A percentile compares a stretch with the other conserved stretches of the same genome.
phyloP scores from a whole-genome alignment of 2,113 vertebrate genomes.

The Apteryx owenii region DNA sequence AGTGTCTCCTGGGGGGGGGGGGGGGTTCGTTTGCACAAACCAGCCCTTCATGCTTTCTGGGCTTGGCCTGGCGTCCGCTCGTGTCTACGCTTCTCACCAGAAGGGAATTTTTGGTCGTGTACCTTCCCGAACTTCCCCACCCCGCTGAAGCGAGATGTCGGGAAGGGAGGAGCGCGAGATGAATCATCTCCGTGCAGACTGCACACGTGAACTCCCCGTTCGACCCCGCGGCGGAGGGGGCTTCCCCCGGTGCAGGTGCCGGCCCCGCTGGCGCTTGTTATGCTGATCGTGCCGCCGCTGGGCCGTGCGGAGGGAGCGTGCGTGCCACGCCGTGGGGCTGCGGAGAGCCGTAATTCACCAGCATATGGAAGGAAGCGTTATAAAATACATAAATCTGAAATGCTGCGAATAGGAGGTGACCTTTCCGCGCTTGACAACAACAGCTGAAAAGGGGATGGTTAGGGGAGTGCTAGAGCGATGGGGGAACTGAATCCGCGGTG shows the following conservation, averaged over 20 bases:
- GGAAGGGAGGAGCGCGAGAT: background rate
- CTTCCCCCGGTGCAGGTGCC: background rate
- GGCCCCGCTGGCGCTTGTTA: background rate
- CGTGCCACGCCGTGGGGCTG: background rate
- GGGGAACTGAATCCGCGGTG: constrained; percentile 67
- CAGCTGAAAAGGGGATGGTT: constrained; percentile 25
- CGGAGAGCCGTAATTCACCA: constrained; percentile 1
- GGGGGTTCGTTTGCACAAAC: background rate
- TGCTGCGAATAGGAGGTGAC: constrained; percentile 33
- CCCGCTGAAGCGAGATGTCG: background rate
- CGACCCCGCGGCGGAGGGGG: background rate
- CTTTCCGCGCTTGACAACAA: constrained; percentile 45
- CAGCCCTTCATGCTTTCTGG: background rate
- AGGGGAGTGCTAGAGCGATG: background rate
- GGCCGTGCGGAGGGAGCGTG: background rate
- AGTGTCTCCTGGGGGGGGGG: background rate
- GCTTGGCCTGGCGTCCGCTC: background rate
- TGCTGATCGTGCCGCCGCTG: constrained; percentile 9
- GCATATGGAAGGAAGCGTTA: background rate
- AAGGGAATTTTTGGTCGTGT: background rate
- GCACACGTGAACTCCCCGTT: background rate
- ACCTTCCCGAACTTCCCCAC: background rate
- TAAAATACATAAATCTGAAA: constrained; percentile 7
- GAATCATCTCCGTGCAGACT: background rate
- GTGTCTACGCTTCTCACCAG: background rate